phyloP scores from a whole-genome alignment of 2,113 vertebrate genomes.

The Cinclus mexicanus region DNA sequence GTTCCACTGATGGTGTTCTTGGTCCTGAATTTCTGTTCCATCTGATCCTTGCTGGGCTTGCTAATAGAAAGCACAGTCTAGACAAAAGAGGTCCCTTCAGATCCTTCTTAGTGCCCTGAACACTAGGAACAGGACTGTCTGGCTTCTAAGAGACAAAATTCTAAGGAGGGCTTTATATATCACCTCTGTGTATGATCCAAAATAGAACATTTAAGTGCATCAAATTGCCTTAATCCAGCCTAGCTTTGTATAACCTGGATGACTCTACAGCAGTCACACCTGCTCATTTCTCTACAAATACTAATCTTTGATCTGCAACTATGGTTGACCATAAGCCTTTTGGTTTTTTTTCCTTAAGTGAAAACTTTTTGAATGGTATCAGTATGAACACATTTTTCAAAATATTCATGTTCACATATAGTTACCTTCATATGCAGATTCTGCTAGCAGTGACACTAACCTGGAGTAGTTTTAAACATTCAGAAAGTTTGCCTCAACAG shows the following conservation, averaged over 20 bases:
- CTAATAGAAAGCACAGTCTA: not conserved
- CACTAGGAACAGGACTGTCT: not conserved
- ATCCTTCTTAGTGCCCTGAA: not conserved
- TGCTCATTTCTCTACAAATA: not conserved
- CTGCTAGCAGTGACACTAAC: not conserved
- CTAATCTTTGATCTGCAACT: not conserved
- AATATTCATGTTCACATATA: not conserved
- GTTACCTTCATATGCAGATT: not conserved
- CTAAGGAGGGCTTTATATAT: not conserved
- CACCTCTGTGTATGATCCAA: not conserved
- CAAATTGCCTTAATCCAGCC: not conserved
- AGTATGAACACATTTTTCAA: not conserved
- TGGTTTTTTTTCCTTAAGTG: not conserved
- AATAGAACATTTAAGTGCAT: not conserved
- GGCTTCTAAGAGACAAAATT: not conserved
- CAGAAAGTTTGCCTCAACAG: not conserved
- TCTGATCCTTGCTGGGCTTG: not conserved
- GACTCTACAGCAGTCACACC: not conserved
- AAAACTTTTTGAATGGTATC: not conserved
- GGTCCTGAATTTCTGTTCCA: not conserved
- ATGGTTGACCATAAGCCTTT: not conserved
- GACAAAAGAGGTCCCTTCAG: not conserved
- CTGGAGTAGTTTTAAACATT: not conserved
- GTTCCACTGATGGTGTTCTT: not conserved
- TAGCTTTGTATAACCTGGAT: not conserved